Conservation (phyloP, 2,113 vertebrate genomes). For the Eclectus roratus region DNA sequence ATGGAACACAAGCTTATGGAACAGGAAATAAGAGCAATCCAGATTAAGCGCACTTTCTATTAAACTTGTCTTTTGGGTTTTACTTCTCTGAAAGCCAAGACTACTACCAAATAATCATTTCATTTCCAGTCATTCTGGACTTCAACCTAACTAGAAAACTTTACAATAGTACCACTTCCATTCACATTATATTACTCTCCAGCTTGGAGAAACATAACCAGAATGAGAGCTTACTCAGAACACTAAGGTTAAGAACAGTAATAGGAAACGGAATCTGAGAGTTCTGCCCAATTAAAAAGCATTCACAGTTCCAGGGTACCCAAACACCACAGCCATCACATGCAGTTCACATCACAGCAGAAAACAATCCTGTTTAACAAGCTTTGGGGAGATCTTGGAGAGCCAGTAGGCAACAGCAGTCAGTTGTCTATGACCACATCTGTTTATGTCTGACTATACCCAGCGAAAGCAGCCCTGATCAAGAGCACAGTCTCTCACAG, state of each 20-base stretch:
- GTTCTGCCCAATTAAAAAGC: not conserved
- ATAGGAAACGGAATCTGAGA: not conserved
- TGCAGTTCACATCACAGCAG: not conserved
- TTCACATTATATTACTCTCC: not conserved
- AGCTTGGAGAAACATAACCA: not conserved
- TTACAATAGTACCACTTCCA: not conserved
- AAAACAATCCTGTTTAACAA: not conserved
- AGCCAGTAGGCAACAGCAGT: not conserved
- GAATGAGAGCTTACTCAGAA: not conserved
- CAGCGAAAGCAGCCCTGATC: not conserved
- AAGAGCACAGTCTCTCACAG: rapidly evolving
- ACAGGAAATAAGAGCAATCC: slow-evolving; percentile 22
- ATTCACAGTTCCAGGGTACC: not conserved
- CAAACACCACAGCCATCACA: not conserved
- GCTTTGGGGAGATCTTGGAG: not conserved
- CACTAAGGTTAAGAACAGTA: not conserved
- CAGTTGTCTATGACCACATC: not conserved
- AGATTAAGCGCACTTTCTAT: not conserved
- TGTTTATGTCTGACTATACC: not conserved
- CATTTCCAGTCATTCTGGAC: not conserved
- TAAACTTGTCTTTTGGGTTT: slow-evolving; percentile 2
- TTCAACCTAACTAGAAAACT: not conserved
- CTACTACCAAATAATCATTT: not conserved
- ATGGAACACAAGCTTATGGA: slow-evolving; percentile 40
- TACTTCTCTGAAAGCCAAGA: not conserved